These are phyloP conservation scores for Myotis davidii DNA, from an alignment of 2,113 vertebrate genomes.

Conservation along the genomic window DNA sequence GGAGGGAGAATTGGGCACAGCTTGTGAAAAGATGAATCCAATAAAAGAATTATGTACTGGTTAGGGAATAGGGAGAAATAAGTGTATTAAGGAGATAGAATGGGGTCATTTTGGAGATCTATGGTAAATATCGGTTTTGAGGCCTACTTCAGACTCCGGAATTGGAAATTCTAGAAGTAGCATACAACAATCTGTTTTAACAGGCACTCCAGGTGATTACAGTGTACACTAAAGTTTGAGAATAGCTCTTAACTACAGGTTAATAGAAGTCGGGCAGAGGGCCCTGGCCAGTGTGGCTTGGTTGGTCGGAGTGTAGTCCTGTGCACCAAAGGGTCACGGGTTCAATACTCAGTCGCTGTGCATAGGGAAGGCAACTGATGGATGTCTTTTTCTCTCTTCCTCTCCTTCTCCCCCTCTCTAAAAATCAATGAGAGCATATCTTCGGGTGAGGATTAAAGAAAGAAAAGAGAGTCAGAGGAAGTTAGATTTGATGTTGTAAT, in stretches of 20 bases:
- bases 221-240: neutral
- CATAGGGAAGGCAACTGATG: neutral
- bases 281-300: neutral
- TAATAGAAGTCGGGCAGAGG: neutral
- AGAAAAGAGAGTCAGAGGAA: neutral
- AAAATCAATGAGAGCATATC: neutral
- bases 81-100: neutral
- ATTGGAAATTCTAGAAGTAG: neutral
- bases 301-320: neutral
- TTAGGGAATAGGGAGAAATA: neutral
- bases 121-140: conserved; percentile 1
- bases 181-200: neutral
- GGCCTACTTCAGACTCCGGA: neutral
- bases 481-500: conserved; percentile 31
- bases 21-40: neutral
- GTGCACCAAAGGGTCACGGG: neutral
- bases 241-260: neutral
- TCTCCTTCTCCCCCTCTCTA: neutral
- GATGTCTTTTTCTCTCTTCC: neutral
- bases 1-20: neutral
- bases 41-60: neutral
- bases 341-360: neutral
- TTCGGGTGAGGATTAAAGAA: neutral
- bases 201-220: neutral
- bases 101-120: neutral